These are phyloP conservation scores for Lithophane semibrunnea DNA, from an alignment of 2,888 invertebrate genomes.

Conservation along the genomic window DNA sequence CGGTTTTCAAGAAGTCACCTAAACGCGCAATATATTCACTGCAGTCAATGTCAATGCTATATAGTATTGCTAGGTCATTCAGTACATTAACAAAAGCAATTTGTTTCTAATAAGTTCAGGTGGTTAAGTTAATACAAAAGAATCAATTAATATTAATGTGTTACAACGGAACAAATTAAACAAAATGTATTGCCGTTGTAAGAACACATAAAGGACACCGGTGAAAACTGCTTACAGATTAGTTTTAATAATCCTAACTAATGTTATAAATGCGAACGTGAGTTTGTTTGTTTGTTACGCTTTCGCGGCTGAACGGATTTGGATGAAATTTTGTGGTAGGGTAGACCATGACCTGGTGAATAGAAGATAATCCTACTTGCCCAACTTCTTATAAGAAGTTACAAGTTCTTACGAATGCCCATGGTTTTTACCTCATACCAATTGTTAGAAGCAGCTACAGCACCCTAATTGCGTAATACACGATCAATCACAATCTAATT, in stretches of 20 bases:
- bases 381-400: too few species aligned
- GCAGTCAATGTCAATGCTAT: conserved; percentile 7
- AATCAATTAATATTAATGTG: not conserved
- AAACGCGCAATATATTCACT: not conserved
- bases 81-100: not conserved
- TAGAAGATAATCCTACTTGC: too few species aligned
- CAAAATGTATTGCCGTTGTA: not conserved
- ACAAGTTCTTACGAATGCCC: too few species aligned
- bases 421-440: not conserved
- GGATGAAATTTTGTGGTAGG: too few species aligned
- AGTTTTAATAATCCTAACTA: not conserved
- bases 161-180: not conserved
- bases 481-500: too few species aligned
- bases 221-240: not conserved
- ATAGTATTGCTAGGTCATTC: not conserved
- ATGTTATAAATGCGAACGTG: too few species aligned
- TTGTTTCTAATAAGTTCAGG: conserved; percentile 9
- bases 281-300: too few species aligned
- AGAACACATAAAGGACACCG: not conserved
- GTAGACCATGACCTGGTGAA: too few species aligned
- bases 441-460: not conserved
- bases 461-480: too few species aligned
- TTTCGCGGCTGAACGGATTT: too few species aligned
- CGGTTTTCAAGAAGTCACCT: not conserved
- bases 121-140: conserved; percentile 5